A percentile compares a stretch with the other conserved stretches of the same genome.
Evolutionary conservation across 2,888 invertebrate species (phyloP).

Genomic region (Portevinia maculata): DNA sequence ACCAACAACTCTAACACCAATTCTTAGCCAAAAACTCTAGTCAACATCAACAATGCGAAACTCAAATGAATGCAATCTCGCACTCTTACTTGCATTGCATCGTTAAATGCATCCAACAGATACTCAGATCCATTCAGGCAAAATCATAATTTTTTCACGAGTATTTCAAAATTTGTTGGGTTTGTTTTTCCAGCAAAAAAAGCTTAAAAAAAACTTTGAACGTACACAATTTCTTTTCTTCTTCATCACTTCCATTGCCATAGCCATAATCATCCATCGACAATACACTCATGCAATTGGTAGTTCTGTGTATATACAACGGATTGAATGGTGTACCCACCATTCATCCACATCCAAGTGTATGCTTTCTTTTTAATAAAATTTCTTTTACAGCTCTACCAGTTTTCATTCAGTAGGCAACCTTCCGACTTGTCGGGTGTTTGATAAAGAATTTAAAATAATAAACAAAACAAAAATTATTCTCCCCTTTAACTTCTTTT

Average conservation of each 20-base stretch:
- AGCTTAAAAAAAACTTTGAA: constrained; percentile 18
- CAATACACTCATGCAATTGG: constrained; percentile 50
- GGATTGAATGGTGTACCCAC: constrained; percentile 45
- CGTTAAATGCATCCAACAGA: constrained; percentile 41
- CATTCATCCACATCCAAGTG: constrained; percentile 70
- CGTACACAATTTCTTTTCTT: constrained; percentile 60
- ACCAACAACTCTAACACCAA: constrained; percentile 13
- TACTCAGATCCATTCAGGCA: constrained; percentile 28
- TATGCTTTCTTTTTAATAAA: constrained; percentile 75
- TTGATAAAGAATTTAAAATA: constrained; percentile 38
- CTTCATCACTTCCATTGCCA: constrained; percentile 28
- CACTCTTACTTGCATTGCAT: constrained; percentile 63
- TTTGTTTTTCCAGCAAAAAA: constrained; percentile 32
- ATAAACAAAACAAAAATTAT: not conserved
- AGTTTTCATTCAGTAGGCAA: constrained; percentile 74
- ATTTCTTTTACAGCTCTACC: constrained; percentile 74
- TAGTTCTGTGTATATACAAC: constrained; percentile 42
- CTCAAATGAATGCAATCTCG: constrained; percentile 46
- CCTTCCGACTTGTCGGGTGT: constrained; percentile 73
- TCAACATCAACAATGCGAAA: constrained; percentile 38
- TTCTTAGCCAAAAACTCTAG: constrained; percentile 18
- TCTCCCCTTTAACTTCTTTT: constrained; percentile 34
- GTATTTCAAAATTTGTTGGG: constrained; percentile 66
- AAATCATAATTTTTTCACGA: too few relatives aligned
- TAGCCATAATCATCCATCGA: constrained; percentile 15